phyloP scores from a whole-genome alignment of 2,888 invertebrate species.

The Malacosoma neustria region DNA sequence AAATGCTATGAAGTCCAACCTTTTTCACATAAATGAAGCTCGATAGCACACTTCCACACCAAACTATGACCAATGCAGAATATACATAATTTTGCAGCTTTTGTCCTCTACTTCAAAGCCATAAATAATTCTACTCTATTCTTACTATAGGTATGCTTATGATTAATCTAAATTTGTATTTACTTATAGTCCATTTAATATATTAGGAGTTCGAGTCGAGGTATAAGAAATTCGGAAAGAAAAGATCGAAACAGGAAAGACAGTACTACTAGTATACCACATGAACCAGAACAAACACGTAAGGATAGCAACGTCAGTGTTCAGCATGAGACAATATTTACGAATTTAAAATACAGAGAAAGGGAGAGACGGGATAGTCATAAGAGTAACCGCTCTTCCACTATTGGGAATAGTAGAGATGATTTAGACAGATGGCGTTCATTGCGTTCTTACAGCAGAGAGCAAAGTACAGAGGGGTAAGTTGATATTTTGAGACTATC shows the following conservation, averaged over 20 bases:
- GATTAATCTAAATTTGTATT: no score
- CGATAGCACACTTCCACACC: no score
- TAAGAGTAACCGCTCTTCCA: conserved; percentile 61
- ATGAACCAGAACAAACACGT: conserved; percentile 40
- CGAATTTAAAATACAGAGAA: conserved; percentile 43
- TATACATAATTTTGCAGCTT: no score
- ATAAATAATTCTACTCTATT: no score
- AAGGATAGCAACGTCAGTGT: conserved; percentile 57
- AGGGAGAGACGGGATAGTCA: conserved; percentile 56
- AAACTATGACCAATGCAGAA: no score
- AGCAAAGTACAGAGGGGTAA: conserved; percentile 67
- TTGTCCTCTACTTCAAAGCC: no score
- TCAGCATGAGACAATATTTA: conserved; percentile 42
- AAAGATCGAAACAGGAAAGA: conserved; percentile 56
- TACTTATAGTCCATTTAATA: no score
- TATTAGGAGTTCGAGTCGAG: conserved; percentile 60
- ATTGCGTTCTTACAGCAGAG: conserved; percentile 61
- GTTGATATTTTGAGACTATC: no score
- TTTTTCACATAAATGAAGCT: no score
- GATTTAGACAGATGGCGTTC: conserved; percentile 66
- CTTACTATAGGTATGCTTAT: no score
- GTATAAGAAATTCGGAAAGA: conserved; percentile 50
- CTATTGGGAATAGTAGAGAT: conserved; percentile 61
- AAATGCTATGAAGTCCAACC: no score
- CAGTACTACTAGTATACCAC: conserved; percentile 50